Evolutionary conservation across 2,888 invertebrate genomes (phyloP).

Genomic region (Dichetophora obliterata): DNA sequence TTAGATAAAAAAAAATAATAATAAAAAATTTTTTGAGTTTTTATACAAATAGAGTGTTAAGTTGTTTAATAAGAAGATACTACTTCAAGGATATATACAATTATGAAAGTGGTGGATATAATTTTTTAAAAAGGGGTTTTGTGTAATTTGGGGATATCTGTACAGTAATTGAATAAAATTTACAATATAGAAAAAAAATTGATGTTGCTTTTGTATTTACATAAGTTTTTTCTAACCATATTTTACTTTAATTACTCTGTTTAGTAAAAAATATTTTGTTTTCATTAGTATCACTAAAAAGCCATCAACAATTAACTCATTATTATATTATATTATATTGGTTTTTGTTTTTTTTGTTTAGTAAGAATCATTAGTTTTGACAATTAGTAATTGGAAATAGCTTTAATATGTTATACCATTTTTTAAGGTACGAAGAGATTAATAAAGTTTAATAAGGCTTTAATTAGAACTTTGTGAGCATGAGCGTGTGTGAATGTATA

Average conservation of each 20-base stretch:
- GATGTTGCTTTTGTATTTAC: constrained; percentile 26
- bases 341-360: neutral
- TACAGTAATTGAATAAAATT: constrained; percentile 28
- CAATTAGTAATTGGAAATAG: constrained; percentile 28
- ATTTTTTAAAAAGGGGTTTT: neutral
- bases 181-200: constrained; percentile 35
- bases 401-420: constrained; percentile 5
- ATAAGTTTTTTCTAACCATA: constrained; percentile 2
- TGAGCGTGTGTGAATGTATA: constrained; percentile 71
- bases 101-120: neutral
- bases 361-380: constrained; percentile 31
- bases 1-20: constrained; percentile 53
- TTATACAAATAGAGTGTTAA: constrained; percentile 43
- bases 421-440: constrained; percentile 7
- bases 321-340: constrained; percentile 4
- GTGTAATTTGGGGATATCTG: constrained; percentile 4
- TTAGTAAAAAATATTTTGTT: constrained; percentile 25
- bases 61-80: constrained; percentile 7
- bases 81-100: constrained; percentile 18
- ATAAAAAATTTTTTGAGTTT: constrained; percentile 60
- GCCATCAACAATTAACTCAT: constrained; percentile 29
- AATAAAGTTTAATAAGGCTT: constrained; percentile 20
- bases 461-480: constrained; percentile 64
- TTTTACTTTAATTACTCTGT: constrained; percentile 7
- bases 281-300: constrained; percentile 23